These are phyloP conservation scores for Erythrocercus mccallii DNA, from an alignment of 2,113 vertebrate species.

Conservation along the genomic window DNA sequence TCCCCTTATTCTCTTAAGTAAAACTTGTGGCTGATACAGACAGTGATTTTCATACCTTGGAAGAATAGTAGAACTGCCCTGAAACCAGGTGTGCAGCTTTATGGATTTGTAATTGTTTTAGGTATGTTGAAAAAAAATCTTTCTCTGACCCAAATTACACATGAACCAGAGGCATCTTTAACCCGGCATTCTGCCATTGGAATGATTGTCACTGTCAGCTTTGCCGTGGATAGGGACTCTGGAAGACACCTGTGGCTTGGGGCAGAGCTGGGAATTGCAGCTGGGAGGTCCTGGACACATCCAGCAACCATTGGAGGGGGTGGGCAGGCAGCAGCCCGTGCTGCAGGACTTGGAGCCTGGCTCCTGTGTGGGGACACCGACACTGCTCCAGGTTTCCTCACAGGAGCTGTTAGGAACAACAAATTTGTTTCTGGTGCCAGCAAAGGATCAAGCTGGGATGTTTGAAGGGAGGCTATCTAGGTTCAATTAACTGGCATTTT, in stretches of 20 bases:
- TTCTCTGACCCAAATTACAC: not conserved
- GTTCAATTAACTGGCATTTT: not conserved
- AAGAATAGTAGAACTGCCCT: not conserved
- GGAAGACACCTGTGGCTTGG: not conserved
- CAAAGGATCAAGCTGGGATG: not conserved
- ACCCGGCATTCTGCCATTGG: not conserved
- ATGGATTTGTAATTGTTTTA: not conserved
- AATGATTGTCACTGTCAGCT: not conserved
- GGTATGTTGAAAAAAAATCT: not conserved
- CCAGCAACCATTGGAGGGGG: fast-evolving
- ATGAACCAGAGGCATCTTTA: not conserved
- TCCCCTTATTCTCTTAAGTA: not conserved
- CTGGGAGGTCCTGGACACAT: fast-evolving
- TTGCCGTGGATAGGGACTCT: fast-evolving
- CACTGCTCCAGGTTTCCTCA: not conserved
- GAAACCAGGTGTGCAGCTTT: not conserved
- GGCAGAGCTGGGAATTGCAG: not conserved
- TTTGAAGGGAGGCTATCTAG: not conserved
- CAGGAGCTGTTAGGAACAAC: not conserved
- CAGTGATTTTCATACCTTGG: not conserved
- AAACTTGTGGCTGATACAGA: not conserved
- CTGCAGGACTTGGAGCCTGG: not conserved
- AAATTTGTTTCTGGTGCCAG: not conserved
- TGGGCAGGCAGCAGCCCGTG: not conserved
- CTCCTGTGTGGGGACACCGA: fast-evolving